phyloP scores from a whole-genome alignment of 2,797 vertebrate species.

The Perodicticus potto region DNA sequence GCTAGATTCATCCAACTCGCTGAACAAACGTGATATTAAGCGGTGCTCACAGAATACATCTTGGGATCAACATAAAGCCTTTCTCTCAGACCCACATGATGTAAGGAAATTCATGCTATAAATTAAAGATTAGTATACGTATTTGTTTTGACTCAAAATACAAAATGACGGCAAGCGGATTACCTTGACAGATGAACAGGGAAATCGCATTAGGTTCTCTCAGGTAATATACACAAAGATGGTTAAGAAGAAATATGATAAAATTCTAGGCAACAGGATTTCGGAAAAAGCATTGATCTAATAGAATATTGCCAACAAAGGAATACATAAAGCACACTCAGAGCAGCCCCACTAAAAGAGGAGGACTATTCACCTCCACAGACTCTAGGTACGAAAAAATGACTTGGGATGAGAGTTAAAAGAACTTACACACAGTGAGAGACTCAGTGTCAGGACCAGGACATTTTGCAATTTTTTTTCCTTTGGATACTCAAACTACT shows the following conservation, averaged over 20 bases:
- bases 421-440: not conserved
- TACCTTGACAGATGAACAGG: not conserved
- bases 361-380: accelerated
- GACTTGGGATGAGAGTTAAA: accelerated
- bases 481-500: not conserved
- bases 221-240: not conserved
- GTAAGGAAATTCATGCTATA: not conserved
- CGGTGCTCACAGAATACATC: not conserved
- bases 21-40: not conserved
- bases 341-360: accelerated
- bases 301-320: not conserved
- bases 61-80: slow-evolving; percentile 1
- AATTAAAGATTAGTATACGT: not conserved
- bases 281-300: not conserved
- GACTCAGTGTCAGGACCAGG: accelerated
- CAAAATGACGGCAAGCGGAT: not conserved
- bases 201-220: not conserved
- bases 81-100: not conserved
- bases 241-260: not conserved
- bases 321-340: accelerated
- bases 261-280: not conserved
- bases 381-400: not conserved
- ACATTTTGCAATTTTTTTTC: accelerated
- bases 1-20: not conserved
- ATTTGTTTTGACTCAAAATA: slow-evolving; percentile 55